Evolutionary conservation across 2,888 invertebrate species (phyloP).

Genomic region (Congeria kusceri): DNA sequence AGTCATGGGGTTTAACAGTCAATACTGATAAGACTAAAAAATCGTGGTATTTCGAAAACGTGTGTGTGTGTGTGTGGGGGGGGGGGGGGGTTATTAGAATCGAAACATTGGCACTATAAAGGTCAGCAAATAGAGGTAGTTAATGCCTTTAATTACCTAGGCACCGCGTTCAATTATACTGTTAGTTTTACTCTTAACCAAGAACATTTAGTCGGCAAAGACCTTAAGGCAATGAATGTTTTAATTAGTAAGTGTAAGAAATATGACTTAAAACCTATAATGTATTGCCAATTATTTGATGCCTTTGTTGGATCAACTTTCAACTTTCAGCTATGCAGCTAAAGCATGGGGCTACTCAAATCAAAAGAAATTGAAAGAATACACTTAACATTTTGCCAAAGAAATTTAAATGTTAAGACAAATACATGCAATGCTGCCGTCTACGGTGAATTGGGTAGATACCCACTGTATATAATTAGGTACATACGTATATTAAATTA

Average conservation of each 20-base stretch:
- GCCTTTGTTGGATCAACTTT: slow-evolving; percentile 1
- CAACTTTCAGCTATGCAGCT: background rate
- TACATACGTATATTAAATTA: too few relatives aligned
- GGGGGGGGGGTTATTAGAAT: background rate
- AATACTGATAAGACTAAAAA: too few relatives aligned
- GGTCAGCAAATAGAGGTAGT: background rate
- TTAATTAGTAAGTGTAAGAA: background rate
- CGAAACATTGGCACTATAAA: background rate
- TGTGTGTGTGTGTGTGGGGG: too few relatives aligned
- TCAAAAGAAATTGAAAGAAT: slow-evolving; percentile 11
- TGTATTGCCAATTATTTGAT: slow-evolving; percentile 8
- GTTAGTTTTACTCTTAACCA: background rate
- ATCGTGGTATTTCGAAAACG: too few relatives aligned
- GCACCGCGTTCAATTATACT: slow-evolving; percentile 37
- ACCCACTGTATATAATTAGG: background rate
- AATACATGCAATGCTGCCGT: slow-evolving; percentile 5
- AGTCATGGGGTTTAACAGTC: too few relatives aligned
- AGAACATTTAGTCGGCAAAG: too few relatives aligned
- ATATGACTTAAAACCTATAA: background rate
- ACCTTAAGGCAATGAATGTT: too few relatives aligned
- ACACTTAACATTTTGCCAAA: slow-evolving; percentile 16
- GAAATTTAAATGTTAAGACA: slow-evolving; percentile 1
- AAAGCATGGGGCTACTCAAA: slow-evolving; percentile 12
- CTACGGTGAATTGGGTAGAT: slow-evolving; percentile 25
- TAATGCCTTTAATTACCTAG: slow-evolving; percentile 36